Base-by-base conservation (phyloP, 2,888 invertebrate genomes). In the Acanthopleura granulata region DNA sequence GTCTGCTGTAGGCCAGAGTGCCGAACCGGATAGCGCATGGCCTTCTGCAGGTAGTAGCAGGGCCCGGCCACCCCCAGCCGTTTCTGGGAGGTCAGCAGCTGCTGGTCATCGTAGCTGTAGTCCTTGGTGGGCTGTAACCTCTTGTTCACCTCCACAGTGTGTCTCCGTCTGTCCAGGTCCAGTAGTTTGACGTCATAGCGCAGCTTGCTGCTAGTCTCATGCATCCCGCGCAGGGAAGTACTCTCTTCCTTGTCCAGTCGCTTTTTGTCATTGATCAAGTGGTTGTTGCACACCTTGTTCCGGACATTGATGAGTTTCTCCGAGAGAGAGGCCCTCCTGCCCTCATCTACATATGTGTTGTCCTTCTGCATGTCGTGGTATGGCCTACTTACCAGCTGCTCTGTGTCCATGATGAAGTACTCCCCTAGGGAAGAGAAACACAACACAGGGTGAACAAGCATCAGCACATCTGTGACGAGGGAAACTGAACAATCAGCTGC, bases 361-460 rank as follows among this genome's bases (percentile, higher is more conserved):
- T 85, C 86, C 12, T 80, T 76, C 74, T 85, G 84, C 74, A 84
- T 77, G 61, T 85, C 85, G 72, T 83, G 81, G 77, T 84, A 85
- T 11, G 87, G 85, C 71, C 85, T 86, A 74, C 82, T 83, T 70
- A 85, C 82, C 71, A 86, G 82, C 77, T 84, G 83, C 77, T 87
- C 87, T 30, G 86, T 81, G 78, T 88, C 87, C 86, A 88, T 85
- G 75, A 88, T 86, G 78, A 88, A 87, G 77, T 80, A 87, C 80
- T 88, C 86, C 27, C 88, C 88, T 88, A 22, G 12, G 84, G 16
- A 82, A 81, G 49, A 40, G 40, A 40, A 40, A 40, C 40, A 40
- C 4, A 30, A 78, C 3, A 40, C 40, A 40, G 40, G 3, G 40
- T 40, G 40, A 40, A 40, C 40, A 40, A 40, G 3, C 4, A 40